Evolutionary conservation across 2,888 invertebrate genomes (phyloP), one percentile per base, ranked within the genome.

Genomic region (Ypsolopha sequella): DNA sequence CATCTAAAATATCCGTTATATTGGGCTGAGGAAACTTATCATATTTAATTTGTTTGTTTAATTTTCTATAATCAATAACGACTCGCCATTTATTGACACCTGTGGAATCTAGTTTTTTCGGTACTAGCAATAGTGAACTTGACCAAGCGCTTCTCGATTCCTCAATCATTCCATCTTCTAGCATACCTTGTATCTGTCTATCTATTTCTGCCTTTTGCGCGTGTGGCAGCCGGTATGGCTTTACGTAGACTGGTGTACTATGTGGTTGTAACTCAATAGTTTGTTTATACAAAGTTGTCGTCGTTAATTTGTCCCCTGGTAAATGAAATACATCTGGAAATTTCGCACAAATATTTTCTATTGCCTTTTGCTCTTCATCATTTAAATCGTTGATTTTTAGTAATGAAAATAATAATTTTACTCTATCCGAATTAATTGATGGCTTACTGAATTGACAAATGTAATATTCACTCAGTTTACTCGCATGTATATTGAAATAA

Each of bases 391-490:
- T 34, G 7, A 50, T 11, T 10, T 50, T 33, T 11, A 50, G 11
- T 10, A 13, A 9, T 6, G 50, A 48, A 50, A 61, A 59, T 51
- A 61, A 50, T 41, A 24, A 46, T 41, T 55, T 58, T n/a, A 59
- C 58, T 13, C 60, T 41, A 9, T 55, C 53, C 7, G 56, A 39
- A 48, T 57, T 57, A 9, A 47, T 52, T n/a, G 34, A 24, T 8
- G 38, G 11, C 50, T 55, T 50, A 24, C 48, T 13, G 53, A 59
- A 60, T 35, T 44, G 50, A 41, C 35, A 55, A 59, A 60, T 36
- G 41, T 53, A 13, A 34, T 53, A 55, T 10, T 51, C 53, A 33
- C 13, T 38, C 34, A 50, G 41, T 11, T 43, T 49, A 6, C 46
- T 38, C 44, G 50, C 51, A 34, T 46, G 33, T 11, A 46, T 45